These are phyloP conservation scores for Ricordea florida DNA, from an alignment of 92 coral and sea anemone species.

Conservation along the genomic window DNA sequence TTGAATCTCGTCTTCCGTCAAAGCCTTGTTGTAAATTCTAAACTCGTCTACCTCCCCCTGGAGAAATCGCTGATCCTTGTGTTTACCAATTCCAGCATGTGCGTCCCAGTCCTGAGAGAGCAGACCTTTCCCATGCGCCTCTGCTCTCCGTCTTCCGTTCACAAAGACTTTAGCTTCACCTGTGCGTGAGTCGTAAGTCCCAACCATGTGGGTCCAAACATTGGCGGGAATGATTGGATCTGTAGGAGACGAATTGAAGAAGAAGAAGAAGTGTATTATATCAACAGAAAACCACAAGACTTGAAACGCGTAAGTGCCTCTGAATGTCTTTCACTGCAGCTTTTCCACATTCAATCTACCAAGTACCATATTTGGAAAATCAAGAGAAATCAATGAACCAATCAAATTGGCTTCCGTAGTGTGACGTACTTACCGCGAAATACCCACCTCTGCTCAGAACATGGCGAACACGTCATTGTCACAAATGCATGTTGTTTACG, in stretches of 20 bases:
- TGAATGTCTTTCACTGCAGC: too few relatives aligned
- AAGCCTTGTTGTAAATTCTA: slow-evolving; percentile 74
- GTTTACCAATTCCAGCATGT: slow-evolving; percentile 85
- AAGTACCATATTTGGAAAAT: too few relatives aligned
- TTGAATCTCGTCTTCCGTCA: slow-evolving; percentile 62
- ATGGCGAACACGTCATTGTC: too few relatives aligned
- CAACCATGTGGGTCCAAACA: slow-evolving; percentile 84
- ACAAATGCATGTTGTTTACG: too few relatives aligned
- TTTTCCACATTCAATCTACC: too few relatives aligned
- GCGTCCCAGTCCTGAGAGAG: slow-evolving; percentile 89
- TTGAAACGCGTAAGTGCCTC: too few relatives aligned
- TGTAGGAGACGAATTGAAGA: slow-evolving; percentile 22
- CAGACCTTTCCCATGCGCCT: slow-evolving; percentile 83
- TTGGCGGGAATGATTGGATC: slow-evolving; percentile 79
- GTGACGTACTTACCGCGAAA: too few relatives aligned
- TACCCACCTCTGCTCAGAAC: too few relatives aligned
- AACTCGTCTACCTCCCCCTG: slow-evolving; percentile 85
- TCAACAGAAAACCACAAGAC: too few relatives aligned
- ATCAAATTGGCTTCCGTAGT: too few relatives aligned
- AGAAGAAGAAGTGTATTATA: too few relatives aligned
- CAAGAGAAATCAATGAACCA: too few relatives aligned
- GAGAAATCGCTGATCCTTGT: slow-evolving; percentile 70
- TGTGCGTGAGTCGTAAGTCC: slow-evolving; percentile 72
- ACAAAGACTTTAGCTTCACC: slow-evolving; percentile 78
- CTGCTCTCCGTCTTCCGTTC: slow-evolving; percentile 75